Evolutionary conservation across 2,888 invertebrate species (phyloP).

Genomic region (Xestia ashworthii): DNA sequence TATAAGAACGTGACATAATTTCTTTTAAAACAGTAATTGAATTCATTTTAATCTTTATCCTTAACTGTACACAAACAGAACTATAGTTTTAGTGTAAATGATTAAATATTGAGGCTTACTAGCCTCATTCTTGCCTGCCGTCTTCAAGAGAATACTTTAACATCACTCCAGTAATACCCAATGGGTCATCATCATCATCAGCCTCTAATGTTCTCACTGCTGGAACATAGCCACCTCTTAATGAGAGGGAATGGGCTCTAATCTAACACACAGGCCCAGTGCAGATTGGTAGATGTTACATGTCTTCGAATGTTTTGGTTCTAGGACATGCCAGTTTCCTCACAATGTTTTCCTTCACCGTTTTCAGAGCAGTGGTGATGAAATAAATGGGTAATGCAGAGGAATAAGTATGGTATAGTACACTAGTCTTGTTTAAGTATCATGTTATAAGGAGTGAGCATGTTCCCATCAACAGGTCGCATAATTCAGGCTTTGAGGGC

Average conservation of each 20-base stretch:
- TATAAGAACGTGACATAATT: conserved; percentile 35
- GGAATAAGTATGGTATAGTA: not conserved
- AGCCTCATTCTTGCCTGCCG: not conserved
- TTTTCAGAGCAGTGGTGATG: too few relatives aligned
- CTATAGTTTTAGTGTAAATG: not conserved
- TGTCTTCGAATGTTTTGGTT: too few relatives aligned
- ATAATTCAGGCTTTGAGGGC: not conserved
- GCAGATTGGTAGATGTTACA: too few relatives aligned
- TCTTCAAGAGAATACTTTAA: not conserved
- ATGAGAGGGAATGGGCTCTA: too few relatives aligned
- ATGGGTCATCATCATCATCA: not conserved
- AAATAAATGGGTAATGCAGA: too few relatives aligned
- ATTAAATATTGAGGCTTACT: not conserved
- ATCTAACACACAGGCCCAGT: too few relatives aligned
- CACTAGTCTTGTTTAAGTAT: not conserved
- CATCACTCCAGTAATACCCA: not conserved
- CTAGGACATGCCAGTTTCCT: too few relatives aligned
- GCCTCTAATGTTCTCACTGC: too few relatives aligned
- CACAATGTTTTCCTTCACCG: too few relatives aligned
- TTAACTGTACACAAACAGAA: not conserved
- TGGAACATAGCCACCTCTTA: too few relatives aligned
- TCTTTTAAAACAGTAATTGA: conserved; percentile 14
- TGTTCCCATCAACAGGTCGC: not conserved
- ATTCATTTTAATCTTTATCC: conserved; percentile 13
- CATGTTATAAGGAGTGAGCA: not conserved